Evolutionary conservation across 2,797 vertebrate genomes (phyloP).

Genomic region (Sebastes melanostomus): DNA sequence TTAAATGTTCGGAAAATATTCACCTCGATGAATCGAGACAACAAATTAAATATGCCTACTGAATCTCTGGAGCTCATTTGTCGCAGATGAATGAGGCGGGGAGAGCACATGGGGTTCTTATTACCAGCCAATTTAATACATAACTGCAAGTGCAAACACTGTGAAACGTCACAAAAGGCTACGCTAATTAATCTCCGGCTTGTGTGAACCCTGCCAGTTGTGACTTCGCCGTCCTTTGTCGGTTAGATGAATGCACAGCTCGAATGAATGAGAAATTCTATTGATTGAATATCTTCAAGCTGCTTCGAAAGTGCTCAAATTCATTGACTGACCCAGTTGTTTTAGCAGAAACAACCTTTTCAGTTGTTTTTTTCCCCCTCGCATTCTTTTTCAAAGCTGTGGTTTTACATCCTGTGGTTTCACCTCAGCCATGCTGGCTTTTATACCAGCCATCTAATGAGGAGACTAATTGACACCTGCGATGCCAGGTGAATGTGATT

Average conservation of each 20-base stretch:
- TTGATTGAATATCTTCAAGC: constrained; percentile 36
- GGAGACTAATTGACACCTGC: constrained; percentile 21
- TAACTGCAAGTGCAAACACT: constrained; percentile 43
- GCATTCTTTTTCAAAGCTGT: neutral
- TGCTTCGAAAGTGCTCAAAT: constrained; percentile 6
- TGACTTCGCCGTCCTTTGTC: constrained; percentile 23
- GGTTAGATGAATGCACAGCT: constrained; percentile 13
- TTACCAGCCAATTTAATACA: constrained; percentile 42
- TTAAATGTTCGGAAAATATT: constrained; percentile 9
- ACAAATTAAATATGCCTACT: constrained; percentile 12
- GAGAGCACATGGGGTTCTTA: constrained; percentile 5
- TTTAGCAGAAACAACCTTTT: constrained; percentile 21
- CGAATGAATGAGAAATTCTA: constrained; percentile 31
- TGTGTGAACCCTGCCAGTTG: constrained; percentile 20
- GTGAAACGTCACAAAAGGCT: constrained; percentile 35
- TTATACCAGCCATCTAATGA: constrained; percentile 1
- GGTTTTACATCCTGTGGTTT: neutral
- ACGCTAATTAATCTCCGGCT: constrained; percentile 39
- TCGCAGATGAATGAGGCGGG: constrained; percentile 35
- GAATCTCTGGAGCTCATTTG: constrained; percentile 41
- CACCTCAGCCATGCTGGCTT: neutral
- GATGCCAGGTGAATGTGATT: constrained; percentile 37
- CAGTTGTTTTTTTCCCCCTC: fast-evolving
- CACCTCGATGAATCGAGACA: constrained; percentile 20
- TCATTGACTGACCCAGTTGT: constrained; percentile 19